Evolutionary conservation across 2,113 vertebrate species (phyloP).

Genomic region (Hepsetus odoe): DNA sequence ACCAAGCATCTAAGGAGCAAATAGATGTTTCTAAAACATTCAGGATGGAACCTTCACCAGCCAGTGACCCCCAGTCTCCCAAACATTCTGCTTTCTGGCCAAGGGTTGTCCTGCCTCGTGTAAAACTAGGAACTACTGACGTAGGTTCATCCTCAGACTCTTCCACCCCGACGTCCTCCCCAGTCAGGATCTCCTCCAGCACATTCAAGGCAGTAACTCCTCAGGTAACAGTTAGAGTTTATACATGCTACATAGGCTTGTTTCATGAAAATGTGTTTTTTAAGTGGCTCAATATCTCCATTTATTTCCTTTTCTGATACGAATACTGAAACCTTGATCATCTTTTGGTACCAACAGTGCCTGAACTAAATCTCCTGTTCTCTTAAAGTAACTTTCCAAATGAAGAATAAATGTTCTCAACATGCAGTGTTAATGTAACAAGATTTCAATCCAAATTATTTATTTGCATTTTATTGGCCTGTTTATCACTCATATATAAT

Average conservation of each 20-base stretch:
- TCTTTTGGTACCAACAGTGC: too few species aligned
- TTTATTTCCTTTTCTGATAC: too few species aligned
- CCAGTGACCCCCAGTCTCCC: not conserved
- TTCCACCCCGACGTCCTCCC: conserved; percentile 11
- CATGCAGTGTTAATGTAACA: too few species aligned
- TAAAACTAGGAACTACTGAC: conserved; percentile 16
- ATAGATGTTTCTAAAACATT: not conserved
- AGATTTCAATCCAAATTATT: too few species aligned
- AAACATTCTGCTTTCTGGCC: conserved; percentile 3
- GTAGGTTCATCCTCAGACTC: not conserved
- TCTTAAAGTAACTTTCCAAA: too few species aligned
- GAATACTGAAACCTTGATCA: too few species aligned
- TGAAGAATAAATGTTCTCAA: too few species aligned
- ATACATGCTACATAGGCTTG: not conserved
- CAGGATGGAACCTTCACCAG: not conserved
- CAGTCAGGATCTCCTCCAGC: conserved; percentile 8
- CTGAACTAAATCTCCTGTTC: too few species aligned
- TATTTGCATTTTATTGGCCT: too few species aligned
- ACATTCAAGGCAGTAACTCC: not conserved
- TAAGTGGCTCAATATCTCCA: too few species aligned
- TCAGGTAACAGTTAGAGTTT: conserved; percentile 9
- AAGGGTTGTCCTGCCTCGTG: conserved; percentile 41
- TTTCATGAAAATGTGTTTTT: not conserved
- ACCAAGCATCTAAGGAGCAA: not conserved
- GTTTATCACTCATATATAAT: too few species aligned